These are phyloP conservation scores for Turnix velox DNA, from an alignment of 2,113 vertebrate genomes.

Conservation along the genomic window DNA sequence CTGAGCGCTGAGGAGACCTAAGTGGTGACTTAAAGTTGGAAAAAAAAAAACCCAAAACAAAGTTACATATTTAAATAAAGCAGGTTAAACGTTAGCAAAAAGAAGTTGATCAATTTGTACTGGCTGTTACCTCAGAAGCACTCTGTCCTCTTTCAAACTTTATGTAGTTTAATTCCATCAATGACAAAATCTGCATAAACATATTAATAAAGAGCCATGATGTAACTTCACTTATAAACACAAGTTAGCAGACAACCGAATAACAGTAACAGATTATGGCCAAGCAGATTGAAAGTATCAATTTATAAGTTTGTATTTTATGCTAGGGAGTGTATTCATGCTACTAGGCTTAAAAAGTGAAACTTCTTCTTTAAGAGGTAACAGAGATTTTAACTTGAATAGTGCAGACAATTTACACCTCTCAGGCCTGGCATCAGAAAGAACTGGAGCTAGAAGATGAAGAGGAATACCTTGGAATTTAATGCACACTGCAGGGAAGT, in stretches of 20 bases:
- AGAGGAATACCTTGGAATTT: constrained; percentile 87
- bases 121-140: constrained; percentile 72
- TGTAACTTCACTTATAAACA: neutral
- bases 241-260: neutral
- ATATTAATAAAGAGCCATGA: neutral
- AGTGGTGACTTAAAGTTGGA: constrained; percentile 66
- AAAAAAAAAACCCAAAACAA: neutral
- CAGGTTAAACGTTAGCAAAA: neutral
- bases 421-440: neutral
- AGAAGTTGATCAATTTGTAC: neutral
- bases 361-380: neutral
- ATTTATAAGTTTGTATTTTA: neutral
- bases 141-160: constrained; percentile 68
- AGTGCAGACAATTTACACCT: neutral
- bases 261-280: neutral
- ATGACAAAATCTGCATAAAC: constrained; percentile 80
- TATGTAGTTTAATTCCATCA: constrained; percentile 79
- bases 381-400: neutral
- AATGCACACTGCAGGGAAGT: constrained; percentile 86
- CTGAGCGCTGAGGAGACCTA: constrained; percentile 73
- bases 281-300: neutral
- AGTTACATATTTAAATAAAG: neutral
- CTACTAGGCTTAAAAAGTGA: neutral
- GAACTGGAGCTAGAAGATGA: neutral
- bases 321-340: neutral